A percentile compares a stretch with the other conserved stretches of the same genome.
phyloP scores from a whole-genome alignment of 2,797 vertebrate species.

The Cossypha polioptera region DNA sequence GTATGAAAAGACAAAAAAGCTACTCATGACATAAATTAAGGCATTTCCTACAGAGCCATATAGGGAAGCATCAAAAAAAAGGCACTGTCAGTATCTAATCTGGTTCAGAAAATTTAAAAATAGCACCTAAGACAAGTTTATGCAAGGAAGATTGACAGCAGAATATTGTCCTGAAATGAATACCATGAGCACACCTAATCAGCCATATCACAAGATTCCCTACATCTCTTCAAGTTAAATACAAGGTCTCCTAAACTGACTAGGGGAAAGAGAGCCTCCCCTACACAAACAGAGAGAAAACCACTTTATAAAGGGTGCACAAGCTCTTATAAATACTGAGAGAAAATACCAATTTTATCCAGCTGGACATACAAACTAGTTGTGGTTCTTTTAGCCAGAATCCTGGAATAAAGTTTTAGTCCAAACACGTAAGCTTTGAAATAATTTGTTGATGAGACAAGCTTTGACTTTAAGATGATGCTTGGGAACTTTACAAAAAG shows the following conservation, averaged over 20 bases:
- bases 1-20: background rate
- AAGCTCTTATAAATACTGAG: rapidly evolving
- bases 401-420: background rate
- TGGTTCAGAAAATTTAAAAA: background rate
- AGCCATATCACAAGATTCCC: background rate
- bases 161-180: background rate
- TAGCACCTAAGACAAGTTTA: background rate
- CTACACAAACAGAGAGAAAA: rapidly evolving
- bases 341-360: background rate
- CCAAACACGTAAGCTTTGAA: background rate
- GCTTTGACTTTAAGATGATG: background rate
- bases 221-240: background rate
- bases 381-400: background rate
- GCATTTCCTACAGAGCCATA: background rate
- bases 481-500: background rate
- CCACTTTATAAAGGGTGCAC: background rate
- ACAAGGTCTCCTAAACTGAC: background rate
- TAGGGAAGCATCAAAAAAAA: background rate
- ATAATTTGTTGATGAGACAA: background rate
- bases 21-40: background rate
- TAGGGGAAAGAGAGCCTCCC: background rate
- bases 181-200: background rate
- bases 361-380: background rate
- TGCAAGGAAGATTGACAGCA: background rate
- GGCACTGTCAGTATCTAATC: background rate